phyloP scores from a whole-genome alignment of 2,113 vertebrate genomes.

The Podilymbus podiceps region DNA sequence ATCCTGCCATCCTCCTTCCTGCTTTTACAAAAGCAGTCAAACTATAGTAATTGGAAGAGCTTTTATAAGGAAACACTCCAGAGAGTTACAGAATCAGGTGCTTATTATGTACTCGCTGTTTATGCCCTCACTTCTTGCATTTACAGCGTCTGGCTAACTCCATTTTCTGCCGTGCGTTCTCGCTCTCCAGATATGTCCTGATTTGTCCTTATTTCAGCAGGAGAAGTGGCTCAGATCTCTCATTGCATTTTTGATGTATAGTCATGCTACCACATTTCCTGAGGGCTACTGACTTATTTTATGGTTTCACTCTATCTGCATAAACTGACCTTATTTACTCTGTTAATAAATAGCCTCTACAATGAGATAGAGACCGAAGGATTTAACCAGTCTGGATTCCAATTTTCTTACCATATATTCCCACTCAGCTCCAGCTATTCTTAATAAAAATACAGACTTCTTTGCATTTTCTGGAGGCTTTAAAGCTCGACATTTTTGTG shows the following conservation, averaged over 20 bases:
- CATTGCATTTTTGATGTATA: background rate
- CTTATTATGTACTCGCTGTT: background rate
- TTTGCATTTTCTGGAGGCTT: background rate
- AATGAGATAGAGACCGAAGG: background rate
- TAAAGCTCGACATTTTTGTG: background rate
- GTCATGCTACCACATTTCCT: constrained; percentile 1
- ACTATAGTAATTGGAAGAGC: background rate
- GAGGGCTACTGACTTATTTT: constrained; percentile 4
- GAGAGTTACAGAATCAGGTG: background rate
- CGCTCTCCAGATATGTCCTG: background rate
- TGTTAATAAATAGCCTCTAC: constrained; percentile 29
- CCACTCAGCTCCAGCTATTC: background rate
- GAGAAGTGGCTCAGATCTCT: background rate
- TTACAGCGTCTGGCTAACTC: background rate
- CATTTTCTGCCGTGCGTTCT: background rate
- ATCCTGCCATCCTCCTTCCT: background rate
- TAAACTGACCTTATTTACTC: constrained; percentile 22
- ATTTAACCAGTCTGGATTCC: background rate
- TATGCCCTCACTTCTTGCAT: background rate
- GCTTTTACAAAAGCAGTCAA: background rate
- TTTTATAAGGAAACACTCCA: background rate
- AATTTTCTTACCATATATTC: background rate
- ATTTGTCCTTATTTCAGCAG: background rate
- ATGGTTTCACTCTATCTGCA: constrained; percentile 14
- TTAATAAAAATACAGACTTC: background rate